phyloP scores from a whole-genome alignment of 2,888 invertebrate genomes.

The Myathropa florea region DNA sequence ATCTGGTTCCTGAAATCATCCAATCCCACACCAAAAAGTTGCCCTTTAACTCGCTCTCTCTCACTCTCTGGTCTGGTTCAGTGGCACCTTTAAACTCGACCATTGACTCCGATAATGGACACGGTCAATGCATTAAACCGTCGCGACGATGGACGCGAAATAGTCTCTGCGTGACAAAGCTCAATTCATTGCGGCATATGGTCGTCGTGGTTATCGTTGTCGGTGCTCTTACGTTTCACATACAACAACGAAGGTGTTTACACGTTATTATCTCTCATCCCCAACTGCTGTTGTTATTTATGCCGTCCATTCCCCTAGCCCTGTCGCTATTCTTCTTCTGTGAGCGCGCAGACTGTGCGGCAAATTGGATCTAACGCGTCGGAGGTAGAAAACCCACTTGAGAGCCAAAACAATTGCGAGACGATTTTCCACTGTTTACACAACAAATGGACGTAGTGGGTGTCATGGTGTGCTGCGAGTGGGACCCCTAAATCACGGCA shows the following conservation, averaged over 20 bases:
- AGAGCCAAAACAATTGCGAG: background rate
- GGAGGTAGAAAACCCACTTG: background rate
- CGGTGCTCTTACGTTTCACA: background rate
- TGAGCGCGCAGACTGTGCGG: background rate
- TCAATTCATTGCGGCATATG: background rate
- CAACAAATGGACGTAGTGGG: conserved; percentile 1
- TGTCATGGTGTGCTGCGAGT: background rate
- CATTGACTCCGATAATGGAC: background rate
- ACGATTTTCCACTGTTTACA: conserved; percentile 3
- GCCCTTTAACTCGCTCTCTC: background rate
- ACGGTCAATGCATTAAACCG: background rate
- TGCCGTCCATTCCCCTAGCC: background rate
- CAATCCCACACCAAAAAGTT: no score
- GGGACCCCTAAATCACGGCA: background rate
- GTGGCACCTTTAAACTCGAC: background rate
- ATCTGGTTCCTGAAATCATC: no score
- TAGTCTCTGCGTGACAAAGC: background rate
- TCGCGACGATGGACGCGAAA: background rate
- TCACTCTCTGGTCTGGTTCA: background rate
- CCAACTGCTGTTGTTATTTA: background rate
- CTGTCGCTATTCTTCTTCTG: background rate
- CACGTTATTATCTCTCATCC: background rate
- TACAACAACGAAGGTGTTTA: background rate
- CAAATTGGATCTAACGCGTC: background rate
- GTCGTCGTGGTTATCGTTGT: background rate